phyloP scores from a whole-genome alignment of 2,113 vertebrate species.

The Nestor notabilis region DNA sequence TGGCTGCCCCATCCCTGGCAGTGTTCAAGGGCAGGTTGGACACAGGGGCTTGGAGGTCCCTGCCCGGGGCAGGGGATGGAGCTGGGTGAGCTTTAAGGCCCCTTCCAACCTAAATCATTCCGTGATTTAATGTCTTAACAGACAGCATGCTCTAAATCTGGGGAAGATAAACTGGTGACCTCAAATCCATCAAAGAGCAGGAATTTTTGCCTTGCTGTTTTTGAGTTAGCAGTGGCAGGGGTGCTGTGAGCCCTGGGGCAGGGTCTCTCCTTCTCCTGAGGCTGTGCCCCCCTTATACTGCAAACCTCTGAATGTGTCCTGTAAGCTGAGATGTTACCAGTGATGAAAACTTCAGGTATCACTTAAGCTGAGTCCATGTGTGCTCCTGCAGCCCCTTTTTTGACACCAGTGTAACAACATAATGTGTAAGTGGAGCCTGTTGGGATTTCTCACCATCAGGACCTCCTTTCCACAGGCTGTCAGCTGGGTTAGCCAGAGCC shows the following conservation, averaged over 20 bases:
- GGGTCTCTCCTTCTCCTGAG: background rate
- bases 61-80: background rate
- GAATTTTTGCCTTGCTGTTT: background rate
- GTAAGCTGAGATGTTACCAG: background rate
- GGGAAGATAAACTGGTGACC: background rate
- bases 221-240: background rate
- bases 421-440: background rate
- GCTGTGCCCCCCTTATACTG: background rate
- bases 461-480: background rate
- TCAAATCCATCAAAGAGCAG: background rate
- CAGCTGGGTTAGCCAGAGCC: background rate
- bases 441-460: background rate
- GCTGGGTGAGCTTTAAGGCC: background rate
- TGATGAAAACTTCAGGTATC: too few species aligned
- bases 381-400: background rate
- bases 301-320: background rate
- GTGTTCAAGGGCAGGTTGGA: background rate
- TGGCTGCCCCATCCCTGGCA: background rate
- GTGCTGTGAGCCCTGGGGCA: background rate
- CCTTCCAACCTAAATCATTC: background rate
- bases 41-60: background rate
- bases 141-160: background rate
- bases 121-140: background rate
- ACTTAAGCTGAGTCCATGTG: background rate
- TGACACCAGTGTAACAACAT: background rate